A percentile compares a stretch with the other conserved stretches of the same genome.
phyloP scores from a whole-genome alignment of 2,888 invertebrate genomes.

The Opisthograptis luteolata region DNA sequence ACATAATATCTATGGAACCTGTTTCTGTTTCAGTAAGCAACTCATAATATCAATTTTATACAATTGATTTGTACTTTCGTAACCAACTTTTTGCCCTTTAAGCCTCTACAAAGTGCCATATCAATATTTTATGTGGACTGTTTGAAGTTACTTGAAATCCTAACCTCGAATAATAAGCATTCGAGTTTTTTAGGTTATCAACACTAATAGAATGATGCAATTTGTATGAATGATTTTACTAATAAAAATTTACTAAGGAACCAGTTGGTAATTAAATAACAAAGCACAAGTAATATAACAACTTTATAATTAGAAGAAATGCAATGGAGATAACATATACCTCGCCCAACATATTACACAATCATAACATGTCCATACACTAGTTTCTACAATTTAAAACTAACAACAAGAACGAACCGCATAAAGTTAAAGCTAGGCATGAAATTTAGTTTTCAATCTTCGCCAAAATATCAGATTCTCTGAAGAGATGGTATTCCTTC shows the following conservation, averaged over 20 bases:
- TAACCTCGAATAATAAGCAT: constrained; percentile 1
- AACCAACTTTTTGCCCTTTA: no score
- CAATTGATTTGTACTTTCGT: no score
- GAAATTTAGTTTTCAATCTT: constrained; percentile 88
- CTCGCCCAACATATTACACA: constrained; percentile 76
- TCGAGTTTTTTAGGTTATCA: constrained; percentile 32
- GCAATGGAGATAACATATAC: constrained; percentile 72
- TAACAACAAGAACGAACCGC: constrained; percentile 71
- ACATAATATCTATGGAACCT: no score
- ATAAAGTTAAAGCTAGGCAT: constrained; percentile 60
- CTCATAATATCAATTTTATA: no score
- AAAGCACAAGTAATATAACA: constrained; percentile 62
- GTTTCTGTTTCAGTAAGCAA: no score
- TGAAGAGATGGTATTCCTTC: constrained; percentile 96
- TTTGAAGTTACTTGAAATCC: constrained; percentile 6
- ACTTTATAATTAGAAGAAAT: constrained; percentile 81
- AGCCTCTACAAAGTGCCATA: no score
- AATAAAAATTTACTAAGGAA: neutral
- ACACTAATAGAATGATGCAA: constrained; percentile 30
- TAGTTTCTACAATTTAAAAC: constrained; percentile 60
- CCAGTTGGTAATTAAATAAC: constrained; percentile 40
- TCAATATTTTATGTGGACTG: constrained; percentile 11
- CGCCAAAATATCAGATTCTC: constrained; percentile 98
- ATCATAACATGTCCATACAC: constrained; percentile 76
- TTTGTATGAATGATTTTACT: no score